Base-by-base conservation (phyloP, 37 sponge, comb jelly and placozoan species). In the Cladorhizidae sp. region DNA sequence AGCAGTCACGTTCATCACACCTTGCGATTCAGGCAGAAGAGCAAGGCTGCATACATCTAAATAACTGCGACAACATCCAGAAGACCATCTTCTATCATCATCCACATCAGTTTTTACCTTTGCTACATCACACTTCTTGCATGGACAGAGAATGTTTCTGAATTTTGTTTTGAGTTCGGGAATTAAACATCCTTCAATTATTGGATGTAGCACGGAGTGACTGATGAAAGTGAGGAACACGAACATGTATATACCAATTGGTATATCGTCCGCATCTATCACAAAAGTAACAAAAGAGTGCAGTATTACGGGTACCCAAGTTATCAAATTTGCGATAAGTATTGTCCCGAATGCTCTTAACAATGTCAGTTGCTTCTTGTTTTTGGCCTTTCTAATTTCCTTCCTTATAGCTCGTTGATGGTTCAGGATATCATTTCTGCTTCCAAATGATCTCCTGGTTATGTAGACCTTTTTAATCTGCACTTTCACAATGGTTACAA, bases 131-230 rank as follows among this genome's bases (percentile, higher is more conserved):
- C 49, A 5, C 9, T 5, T 45, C 49, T 9, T 45, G 9, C 49
- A 45, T 45, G 49, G 49, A 45, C 49, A 45, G 9, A 45, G 49
- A 45, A 58, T 58, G 2, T 58, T 58, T 58, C 20, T 21, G 20
- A 58, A 58, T 18, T 3, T 26, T 58, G 59, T 25, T 25, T 58
- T 58, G 6, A 58, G 5, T 58, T 58, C 59, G 6, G 59, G 59
- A 14, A 82, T 88, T 65, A 88, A 88, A 20, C 71, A 88, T 29
- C 83, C 58, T 51, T 88, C 88, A 17, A 88, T 32, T 12, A 88
- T 57, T 8, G 88, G 88, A 63, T 88, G 83, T 6, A 82, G 40
- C 1, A 81, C 25, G 11, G 73, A 22, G 1, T 76, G 68, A 29
- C 31, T 25, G 2, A 82, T 39, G 63, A 68, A 82, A 2, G 37